Base-by-base conservation (phyloP, 2,797 vertebrate genomes). In the Premnoplex brunnescens region DNA sequence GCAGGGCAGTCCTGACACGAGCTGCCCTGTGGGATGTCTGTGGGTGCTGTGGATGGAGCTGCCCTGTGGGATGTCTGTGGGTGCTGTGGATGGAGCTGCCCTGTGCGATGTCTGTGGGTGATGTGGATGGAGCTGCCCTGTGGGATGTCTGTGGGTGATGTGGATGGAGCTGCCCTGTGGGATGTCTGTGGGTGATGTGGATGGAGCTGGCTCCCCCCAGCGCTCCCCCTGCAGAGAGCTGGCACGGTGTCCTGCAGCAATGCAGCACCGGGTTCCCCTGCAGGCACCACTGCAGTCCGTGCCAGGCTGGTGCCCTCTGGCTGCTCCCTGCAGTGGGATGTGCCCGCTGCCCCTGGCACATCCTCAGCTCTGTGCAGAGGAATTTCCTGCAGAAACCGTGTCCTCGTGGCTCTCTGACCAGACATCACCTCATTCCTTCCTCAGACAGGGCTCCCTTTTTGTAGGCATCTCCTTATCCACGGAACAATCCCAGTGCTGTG, bases 221-320 rank as follows among this genome's bases (percentile, higher is more conserved):
- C 32, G 62, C 89, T 91, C n/a, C 83, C 83, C 69, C 93, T 87
- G 93, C 91, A 67, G 93, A 88, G 85, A 60, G 87, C 80, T 94
- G 94, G 87, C 91, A 5, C 12, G 4, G 6, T 2, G 8, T 51
- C 56, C 85, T 58, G 90, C 43, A 44, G 43, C 43, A 44, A 44
- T 44, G 43, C 92, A 68, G 69, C 71, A 48, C 52, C 19, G 3
- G 90, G 39, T 11, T 51, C 55, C 19, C 39, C 80, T 34, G 74
- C 23, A 6, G 49, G 77, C 71, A 44, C 20, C 37, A 2, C 72
- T 14, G 93, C 87, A 49, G 84, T 14, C 68, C 2, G 16, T 55
- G 58, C 84, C 73, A 28, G 52, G 34, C 39, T 56, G 3, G 54
- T 81, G 80, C 83, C 73, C 76, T 76, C 37, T 1, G 27, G 49